phyloP scores from a whole-genome alignment of 2,797 vertebrate species.

The Chloroceryle amazona region DNA sequence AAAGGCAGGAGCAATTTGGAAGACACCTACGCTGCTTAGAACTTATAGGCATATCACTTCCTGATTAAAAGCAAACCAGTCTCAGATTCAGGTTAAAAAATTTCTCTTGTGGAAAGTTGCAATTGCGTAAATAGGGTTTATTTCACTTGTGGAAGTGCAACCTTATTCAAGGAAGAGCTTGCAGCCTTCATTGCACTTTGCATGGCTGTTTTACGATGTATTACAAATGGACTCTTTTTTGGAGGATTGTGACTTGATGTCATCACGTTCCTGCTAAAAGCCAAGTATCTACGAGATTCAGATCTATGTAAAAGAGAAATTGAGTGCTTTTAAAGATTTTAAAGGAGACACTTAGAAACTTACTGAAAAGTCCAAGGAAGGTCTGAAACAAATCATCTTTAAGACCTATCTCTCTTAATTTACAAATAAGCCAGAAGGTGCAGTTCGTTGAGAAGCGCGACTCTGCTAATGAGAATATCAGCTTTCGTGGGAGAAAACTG shows the following conservation, averaged over 20 bases:
- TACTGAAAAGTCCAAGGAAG: conserved; percentile 16
- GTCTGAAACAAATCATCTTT: conserved; percentile 11
- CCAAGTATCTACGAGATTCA: neutral
- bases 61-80: conserved; percentile 23
- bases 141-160: neutral
- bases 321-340: neutral
- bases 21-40: neutral
- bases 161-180: neutral
- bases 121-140: neutral
- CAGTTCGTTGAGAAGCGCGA: neutral
- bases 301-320: neutral
- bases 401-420: neutral
- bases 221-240: neutral
- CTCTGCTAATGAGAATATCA: conserved; percentile 34
- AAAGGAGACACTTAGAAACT: conserved; percentile 13
- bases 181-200: neutral
- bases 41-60: neutral
- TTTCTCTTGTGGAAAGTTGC: neutral
- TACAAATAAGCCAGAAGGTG: conserved; percentile 28
- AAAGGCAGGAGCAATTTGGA: neutral
- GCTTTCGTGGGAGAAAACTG: conserved; percentile 13
- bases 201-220: neutral
- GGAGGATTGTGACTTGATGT: neutral
- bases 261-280: neutral
- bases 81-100: neutral